Base-by-base conservation (phyloP, 2,888 invertebrate genomes). In the Epistrophe grossulariae region DNA sequence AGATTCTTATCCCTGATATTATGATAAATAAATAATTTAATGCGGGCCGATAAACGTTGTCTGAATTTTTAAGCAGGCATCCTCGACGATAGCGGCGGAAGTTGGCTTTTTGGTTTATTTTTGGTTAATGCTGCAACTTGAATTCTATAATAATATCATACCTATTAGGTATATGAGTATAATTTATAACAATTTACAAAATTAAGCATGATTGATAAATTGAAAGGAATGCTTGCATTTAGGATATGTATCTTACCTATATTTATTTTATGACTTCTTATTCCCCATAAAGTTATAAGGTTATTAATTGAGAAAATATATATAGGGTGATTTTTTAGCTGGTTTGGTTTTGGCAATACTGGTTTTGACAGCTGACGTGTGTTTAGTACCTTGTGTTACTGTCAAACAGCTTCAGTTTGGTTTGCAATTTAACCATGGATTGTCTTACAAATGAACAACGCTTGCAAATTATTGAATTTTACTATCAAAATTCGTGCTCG, bases 31-130 rank as follows among this genome's bases (percentile, higher is more conserved):
- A 71, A 79, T 55, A 52, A 70, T 73, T 81, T 43, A 73, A 77
- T 80, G 64, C 59, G 45, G 38, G 68, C 38, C 11, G 45, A 55
- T 31, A 73, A 72, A 77, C 77, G 80, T 24, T 59, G 28, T 68
- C 57, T 77, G 85, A 78, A 81, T 77, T 60, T 74, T 71, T 28
- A 81, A 62, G 43, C 60, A 59, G 45, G 40, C 59, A 64, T 66
- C 48, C 43, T 43, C 3, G 10, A 11, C 38, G 17, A 11, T 38
- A n/a, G 35, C 60, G 60, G 38, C 43, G 52, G 43, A 38, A 43
- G 57, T 50, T 24, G 60, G 40, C 3, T 48, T 45, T 62, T 55
- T 5, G 35, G 19, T 64, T 62, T 55, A n/a, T 48, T 40, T 2
- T 38, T 31, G 62, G 55, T 40, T 74, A 70, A 48, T 60, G 55